Conservation (phyloP, 2,888 invertebrate species). For the Diaprepes abbreviatus region DNA sequence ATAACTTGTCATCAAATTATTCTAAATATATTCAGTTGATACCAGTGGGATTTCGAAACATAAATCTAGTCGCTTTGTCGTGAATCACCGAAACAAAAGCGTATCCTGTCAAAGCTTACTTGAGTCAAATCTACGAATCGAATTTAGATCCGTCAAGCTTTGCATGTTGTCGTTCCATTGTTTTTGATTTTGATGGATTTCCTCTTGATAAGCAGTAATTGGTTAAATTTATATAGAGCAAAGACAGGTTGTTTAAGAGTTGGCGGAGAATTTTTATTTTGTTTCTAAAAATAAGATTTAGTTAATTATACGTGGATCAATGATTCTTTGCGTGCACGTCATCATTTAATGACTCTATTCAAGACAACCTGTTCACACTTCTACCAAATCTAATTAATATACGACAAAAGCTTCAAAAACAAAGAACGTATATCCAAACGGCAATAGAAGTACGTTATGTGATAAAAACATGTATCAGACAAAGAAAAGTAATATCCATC, state of each 20-base stretch:
- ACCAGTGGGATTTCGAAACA: conserved; percentile 49
- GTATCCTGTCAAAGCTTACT: conserved; percentile 63
- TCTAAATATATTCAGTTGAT: conserved; percentile 45
- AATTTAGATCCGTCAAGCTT: conserved; percentile 64
- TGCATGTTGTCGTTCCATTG: conserved; percentile 64
- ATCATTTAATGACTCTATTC: no score
- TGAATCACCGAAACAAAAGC: conserved; percentile 65
- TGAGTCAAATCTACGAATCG: conserved; percentile 64
- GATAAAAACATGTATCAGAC: no score
- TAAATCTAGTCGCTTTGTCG: conserved; percentile 64
- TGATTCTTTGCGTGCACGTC: no score
- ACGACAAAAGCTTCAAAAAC: no score
- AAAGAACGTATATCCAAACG: no score
- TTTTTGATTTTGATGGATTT: conserved; percentile 66
- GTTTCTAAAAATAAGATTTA: no score
- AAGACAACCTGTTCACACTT: no score
- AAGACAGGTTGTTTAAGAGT: conserved; percentile 7
- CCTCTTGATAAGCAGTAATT: conserved; percentile 54
- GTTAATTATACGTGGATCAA: no score
- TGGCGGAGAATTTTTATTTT: no score
- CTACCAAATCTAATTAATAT: no score
- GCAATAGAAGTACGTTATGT: no score
- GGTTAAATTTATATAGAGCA: conserved; percentile 42
- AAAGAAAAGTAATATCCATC: no score
- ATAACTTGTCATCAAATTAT: conserved; percentile 43